Evolutionary conservation across 2,113 vertebrate genomes (phyloP), one percentile per base, ranked within the genome.

Genomic region (Bucco capensis): DNA sequence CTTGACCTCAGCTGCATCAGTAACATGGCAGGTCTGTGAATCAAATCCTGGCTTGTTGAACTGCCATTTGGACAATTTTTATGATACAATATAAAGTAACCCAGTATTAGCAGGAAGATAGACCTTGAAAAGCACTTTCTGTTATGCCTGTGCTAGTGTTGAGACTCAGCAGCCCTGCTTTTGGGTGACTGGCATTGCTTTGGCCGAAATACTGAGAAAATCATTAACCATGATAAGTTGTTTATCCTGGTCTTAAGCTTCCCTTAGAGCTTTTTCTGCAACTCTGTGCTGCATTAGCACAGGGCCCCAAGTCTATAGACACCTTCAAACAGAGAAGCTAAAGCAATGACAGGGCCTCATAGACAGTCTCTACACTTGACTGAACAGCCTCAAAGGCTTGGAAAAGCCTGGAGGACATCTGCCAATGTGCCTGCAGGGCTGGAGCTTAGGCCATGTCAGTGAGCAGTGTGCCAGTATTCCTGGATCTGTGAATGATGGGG

Each of bases 1-100:
- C 83, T 96, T 92, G 69, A 94, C 91, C 89, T 96, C 86, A 69
- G 56, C 38, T 88, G 78, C 72, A 82, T 88, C 83, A 70, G 71
- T 69, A 89, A 44, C n/a, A 11, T 1, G 7, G 79, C 40, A 71
- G 74, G 56, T 50, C 65, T 73, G 75, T 76, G 80, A 81, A 83
- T 66, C 78, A 84, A 79, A 35, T 33, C 65, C 54, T 72, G 77
- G 53, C 78, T 83, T 89, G 82, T 23, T 82, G 79, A 90, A 82
- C 46, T 61, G 37, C 50, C 78, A n/a, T 51, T 93, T 3, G 49
- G 72, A 53, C 61, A 64, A 17, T 57, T 91, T 90, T 88, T 69
- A 77, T 70, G 57, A n/a, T 25, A 31, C 31, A 33, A 23, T 72
- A 47, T 74, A 38, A 37, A 76, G 17, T 56, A 75, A 75, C 78